Conservation (phyloP, 2,797 vertebrate species). For the Euphonia xanthogaster region DNA sequence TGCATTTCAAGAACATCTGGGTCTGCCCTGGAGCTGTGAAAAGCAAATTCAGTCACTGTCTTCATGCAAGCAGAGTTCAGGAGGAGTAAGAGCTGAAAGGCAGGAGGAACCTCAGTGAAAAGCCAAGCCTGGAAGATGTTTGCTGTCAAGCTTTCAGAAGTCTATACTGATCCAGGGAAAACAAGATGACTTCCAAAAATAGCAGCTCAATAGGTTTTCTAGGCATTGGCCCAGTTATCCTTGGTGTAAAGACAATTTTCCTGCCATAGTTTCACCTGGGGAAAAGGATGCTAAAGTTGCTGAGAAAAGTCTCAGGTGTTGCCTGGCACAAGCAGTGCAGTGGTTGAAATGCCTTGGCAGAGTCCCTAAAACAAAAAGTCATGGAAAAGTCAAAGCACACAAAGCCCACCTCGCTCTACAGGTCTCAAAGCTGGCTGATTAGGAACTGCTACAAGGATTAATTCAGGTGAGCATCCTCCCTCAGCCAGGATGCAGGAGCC, state of each 20-base stretch:
- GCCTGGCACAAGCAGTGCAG: neutral
- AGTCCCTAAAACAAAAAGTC: neutral
- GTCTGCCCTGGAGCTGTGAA: neutral
- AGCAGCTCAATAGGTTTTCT: neutral
- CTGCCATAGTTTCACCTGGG: neutral
- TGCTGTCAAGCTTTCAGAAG: neutral
- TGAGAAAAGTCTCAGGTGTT: neutral
- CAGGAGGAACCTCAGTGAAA: neutral
- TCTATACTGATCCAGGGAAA: neutral
- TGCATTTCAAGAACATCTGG: neutral
- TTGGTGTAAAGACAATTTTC: neutral
- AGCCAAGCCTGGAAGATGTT: neutral
- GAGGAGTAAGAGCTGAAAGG: neutral
- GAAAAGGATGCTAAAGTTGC: neutral
- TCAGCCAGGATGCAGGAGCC: neutral
- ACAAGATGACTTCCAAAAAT: neutral
- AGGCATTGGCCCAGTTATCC: neutral
- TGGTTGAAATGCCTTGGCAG: neutral
- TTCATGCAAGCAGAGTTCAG: neutral
- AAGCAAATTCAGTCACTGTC: neutral
- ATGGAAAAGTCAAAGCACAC: neutral
- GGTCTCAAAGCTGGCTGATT: neutral
- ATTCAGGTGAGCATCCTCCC: neutral
- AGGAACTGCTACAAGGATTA: neutral
- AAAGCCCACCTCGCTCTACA: neutral